phyloP scores from a whole-genome alignment of 2,113 vertebrate genomes.

The Peucedramus taeniatus region DNA sequence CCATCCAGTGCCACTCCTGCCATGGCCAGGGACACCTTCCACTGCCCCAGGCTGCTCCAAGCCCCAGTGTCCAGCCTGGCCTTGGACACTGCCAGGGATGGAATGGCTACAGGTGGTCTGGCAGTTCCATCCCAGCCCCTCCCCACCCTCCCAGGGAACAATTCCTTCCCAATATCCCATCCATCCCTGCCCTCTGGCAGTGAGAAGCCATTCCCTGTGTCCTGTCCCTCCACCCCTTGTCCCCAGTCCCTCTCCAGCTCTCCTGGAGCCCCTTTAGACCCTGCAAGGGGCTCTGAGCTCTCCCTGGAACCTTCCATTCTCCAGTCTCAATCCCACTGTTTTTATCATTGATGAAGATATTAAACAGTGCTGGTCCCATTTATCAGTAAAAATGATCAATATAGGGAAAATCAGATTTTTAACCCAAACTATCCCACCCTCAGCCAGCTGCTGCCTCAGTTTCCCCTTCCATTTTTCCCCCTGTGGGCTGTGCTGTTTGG shows the following conservation, averaged over 20 bases:
- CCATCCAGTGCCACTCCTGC: rapidly evolving
- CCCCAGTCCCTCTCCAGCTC: neutral
- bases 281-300: rapidly evolving
- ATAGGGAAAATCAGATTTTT: neutral
- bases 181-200: rapidly evolving
- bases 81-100: neutral
- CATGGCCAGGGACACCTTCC: neutral
- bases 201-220: neutral
- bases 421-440: neutral
- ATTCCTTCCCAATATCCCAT: neutral
- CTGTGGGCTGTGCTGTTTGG: neutral
- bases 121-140: rapidly evolving
- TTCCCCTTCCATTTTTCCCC: neutral
- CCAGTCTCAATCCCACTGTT: neutral
- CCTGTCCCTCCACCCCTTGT: neutral
- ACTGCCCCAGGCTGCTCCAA: neutral
- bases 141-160: neutral
- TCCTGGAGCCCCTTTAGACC: neutral
- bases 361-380: neutral
- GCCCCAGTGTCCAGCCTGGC: neutral
- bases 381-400: neutral
- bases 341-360: too few species aligned
- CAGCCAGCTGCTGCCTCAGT: neutral
- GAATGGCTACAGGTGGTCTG: rapidly evolving
- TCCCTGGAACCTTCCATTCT: neutral